phyloP scores from a whole-genome alignment of 2,113 vertebrate genomes.

The Gasterosteus aculeatus region DNA sequence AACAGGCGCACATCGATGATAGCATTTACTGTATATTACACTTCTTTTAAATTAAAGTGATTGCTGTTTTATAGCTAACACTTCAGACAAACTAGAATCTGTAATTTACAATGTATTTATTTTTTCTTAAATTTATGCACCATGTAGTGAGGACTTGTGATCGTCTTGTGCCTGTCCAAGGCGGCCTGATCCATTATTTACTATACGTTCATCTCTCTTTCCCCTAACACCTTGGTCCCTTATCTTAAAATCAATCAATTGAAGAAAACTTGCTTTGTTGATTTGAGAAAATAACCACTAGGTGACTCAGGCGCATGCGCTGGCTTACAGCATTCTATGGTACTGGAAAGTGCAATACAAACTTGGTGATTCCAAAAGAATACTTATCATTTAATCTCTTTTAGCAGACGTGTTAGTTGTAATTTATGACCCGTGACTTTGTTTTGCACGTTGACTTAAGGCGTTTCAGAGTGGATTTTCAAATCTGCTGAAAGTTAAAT shows the following conservation, averaged over 20 bases:
- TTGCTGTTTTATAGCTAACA: slow-evolving; percentile 64
- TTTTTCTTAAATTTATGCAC: slow-evolving; percentile 58
- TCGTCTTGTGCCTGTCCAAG: slow-evolving; percentile 73
- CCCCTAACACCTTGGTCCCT: slow-evolving; percentile 27
- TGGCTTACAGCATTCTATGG: slow-evolving; percentile 15
- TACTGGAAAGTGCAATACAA: slow-evolving; percentile 74
- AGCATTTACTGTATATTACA: slow-evolving; percentile 46
- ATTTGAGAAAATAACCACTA: slow-evolving; percentile 30
- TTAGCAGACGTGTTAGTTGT: slow-evolving; percentile 15
- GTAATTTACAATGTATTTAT: slow-evolving; percentile 18
- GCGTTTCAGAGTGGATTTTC: slow-evolving; percentile 20
- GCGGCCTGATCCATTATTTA: slow-evolving; percentile 60
- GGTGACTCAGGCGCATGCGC: slow-evolving; percentile 20
- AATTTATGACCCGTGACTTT: slow-evolving; percentile 31
- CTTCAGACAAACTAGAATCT: slow-evolving; percentile 37
- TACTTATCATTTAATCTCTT: slow-evolving; percentile 33
- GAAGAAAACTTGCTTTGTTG: slow-evolving; percentile 46
- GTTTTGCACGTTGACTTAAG: slow-evolving; percentile 20
- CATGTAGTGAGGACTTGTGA: slow-evolving; percentile 69
- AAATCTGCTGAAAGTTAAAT: slow-evolving; percentile 49
- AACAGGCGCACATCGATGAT: slow-evolving; percentile 42
- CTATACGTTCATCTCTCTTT: slow-evolving; percentile 57
- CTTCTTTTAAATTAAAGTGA: slow-evolving; percentile 31
- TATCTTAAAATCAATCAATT: slow-evolving; percentile 30
- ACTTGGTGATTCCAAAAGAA: slow-evolving; percentile 27